phyloP scores from a whole-genome alignment of 2,888 invertebrate species.

The Plagiodera versicolora region DNA sequence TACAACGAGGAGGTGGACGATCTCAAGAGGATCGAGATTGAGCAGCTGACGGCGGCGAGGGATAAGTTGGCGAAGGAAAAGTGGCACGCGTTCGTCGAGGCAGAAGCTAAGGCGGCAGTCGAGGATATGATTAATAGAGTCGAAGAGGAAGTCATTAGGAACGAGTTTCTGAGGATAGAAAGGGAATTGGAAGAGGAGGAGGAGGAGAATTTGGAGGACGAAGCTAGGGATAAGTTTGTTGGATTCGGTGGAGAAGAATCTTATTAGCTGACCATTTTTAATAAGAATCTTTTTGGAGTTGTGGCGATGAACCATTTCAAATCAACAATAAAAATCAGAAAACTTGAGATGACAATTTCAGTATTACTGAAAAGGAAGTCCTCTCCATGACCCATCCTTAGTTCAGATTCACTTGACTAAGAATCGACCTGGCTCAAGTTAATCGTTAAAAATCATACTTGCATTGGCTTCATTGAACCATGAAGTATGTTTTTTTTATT shows the following conservation, averaged over 20 bases:
- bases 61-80: conserved; percentile 45
- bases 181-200: conserved; percentile 38
- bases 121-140: conserved; percentile 48
- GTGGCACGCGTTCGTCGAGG: conserved; percentile 47
- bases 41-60: conserved; percentile 47
- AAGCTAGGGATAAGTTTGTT: conserved; percentile 44
- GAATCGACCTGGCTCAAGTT: no score
- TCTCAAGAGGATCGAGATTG: conserved; percentile 45
- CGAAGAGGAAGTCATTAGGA: conserved; percentile 45
- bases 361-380: no score
- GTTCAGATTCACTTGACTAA: no score
- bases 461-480: no score
- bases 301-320: no score
- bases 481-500: no score
- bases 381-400: no score
- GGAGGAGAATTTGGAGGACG: conserved; percentile 38
- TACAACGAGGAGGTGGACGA: conserved; percentile 53
- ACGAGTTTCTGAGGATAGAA: conserved; percentile 45
- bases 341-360: no score
- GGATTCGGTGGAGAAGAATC: conserved; percentile 6
- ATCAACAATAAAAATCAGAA: no score
- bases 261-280: neutral
- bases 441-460: no score
- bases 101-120: conserved; percentile 48
- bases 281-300: no score